phyloP scores from a whole-genome alignment of 1,140 invertebrate genomes.

The Papilio machaon region DNA sequence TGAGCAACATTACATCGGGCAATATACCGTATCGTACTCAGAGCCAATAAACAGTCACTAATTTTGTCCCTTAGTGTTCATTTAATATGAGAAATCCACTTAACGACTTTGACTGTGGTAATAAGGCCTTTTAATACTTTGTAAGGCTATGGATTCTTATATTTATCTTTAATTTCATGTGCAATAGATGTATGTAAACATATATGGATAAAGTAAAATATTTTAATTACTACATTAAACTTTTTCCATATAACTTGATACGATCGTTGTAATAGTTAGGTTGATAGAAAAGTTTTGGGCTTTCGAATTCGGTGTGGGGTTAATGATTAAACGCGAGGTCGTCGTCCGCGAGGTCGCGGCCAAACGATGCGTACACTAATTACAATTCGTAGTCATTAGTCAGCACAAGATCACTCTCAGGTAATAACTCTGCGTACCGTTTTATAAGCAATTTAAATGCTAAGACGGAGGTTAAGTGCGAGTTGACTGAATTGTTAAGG shows the following conservation, averaged over 20 bases:
- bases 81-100: too few relatives aligned
- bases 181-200: background rate
- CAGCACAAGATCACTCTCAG: slow-evolving; percentile 16
- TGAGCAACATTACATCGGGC: too few relatives aligned
- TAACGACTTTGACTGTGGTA: too few relatives aligned
- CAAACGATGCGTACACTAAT: slow-evolving; percentile 16
- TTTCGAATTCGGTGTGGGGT: background rate
- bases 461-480: slow-evolving; percentile 7
- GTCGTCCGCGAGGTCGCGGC: background rate
- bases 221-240: background rate
- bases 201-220: background rate
- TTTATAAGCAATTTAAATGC: slow-evolving; percentile 23
- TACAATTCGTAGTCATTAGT: slow-evolving; percentile 15
- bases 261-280: background rate
- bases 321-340: slow-evolving; percentile 6
- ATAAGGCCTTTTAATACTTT: too few relatives aligned
- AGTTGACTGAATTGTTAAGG: slow-evolving; percentile 12
- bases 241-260: background rate
- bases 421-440: background rate
- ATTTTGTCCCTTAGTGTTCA: too few relatives aligned
- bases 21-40: too few relatives aligned
- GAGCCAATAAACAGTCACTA: too few relatives aligned
- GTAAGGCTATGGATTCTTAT: too few relatives aligned
- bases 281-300: slow-evolving; percentile 8
- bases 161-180: background rate